Base-by-base conservation (phyloP, 35 echinoderm and acorn worm species). In the Heliocidaris tuberculata region DNA sequence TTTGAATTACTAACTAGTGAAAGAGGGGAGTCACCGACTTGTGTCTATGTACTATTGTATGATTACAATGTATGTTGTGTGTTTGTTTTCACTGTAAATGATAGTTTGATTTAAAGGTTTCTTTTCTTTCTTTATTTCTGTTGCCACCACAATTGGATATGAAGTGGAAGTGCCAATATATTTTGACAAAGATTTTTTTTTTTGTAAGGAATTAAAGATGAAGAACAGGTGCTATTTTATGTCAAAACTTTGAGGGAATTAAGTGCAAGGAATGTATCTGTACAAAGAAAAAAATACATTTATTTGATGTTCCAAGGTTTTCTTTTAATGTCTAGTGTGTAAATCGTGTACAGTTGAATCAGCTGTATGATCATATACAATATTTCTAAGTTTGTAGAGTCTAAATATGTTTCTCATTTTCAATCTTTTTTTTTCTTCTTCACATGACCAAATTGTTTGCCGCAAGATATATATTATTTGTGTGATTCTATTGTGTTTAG, bases 201-300 rank as follows among this genome's bases (percentile, higher is more conserved):
- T 93, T 49, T 93, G 19, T 50, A 59, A 52, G 29, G 91, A 50
- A 49, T 48, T 48, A 16, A 42, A 89, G 47, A 89, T 32, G 47
- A 52, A 93, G 21, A n/a, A 93, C 91, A 93, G 91, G 91, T 93
- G 91, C 91, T 93, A 93, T 93, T 93, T 93, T 93, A 89, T 93
- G 50, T 93, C n/a, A 48, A 49, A 93, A 89, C 31, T 35, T 93
- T 13, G 10, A 93, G 91, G 91, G 50, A 93, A 48, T 89, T 19
- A 93, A 49, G 91, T 93, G 91, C 91, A 93, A 93, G 91, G 91
- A 52, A 52, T 93, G 48, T n/a, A 27, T 93, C 17, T 93, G 91
- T 93, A 93, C 50, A 93, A 59, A 93, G 31, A 93, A 16, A 93
- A 93, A 93, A 93, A 93, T 59, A 89, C 87, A 89, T 89, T 89